phyloP scores from a whole-genome alignment of 2,113 vertebrate species.

The Amblyopsis rosae region DNA sequence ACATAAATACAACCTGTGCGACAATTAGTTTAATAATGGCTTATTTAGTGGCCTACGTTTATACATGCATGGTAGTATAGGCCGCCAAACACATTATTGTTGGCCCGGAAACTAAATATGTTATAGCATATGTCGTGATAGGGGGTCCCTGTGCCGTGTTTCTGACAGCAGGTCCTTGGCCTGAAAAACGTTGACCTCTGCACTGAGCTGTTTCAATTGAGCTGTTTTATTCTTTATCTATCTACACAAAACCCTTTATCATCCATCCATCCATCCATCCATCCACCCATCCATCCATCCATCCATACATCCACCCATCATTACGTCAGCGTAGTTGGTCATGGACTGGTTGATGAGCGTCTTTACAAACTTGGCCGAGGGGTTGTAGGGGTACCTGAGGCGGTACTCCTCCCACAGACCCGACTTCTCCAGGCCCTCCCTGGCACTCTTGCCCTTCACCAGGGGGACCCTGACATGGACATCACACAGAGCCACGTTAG shows the following conservation, averaged over 20 bases:
- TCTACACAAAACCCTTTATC: background rate
- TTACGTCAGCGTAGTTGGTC: conserved; percentile 64
- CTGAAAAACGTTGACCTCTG: too few relatives aligned
- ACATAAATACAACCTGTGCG: too few relatives aligned
- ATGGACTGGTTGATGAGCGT: conserved; percentile 24
- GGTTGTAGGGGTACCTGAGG: conserved; percentile 45
- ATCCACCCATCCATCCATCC: background rate
- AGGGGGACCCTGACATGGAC: conserved; percentile 50
- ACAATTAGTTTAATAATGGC: too few relatives aligned
- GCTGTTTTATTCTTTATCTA: background rate
- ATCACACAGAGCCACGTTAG: background rate
- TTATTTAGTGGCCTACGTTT: too few relatives aligned
- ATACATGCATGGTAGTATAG: too few relatives aligned
- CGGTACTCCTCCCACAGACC: conserved; percentile 57
- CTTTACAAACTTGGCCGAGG: conserved; percentile 42
- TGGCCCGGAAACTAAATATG: too few relatives aligned
- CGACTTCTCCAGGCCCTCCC: conserved; percentile 52
- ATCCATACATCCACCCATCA: background rate
- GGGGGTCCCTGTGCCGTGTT: too few relatives aligned
- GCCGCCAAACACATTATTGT: too few relatives aligned
- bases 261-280: background rate
- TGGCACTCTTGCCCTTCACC: conserved; percentile 56
- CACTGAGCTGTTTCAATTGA: too few relatives aligned
- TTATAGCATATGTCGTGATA: too few relatives aligned
- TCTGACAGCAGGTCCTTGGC: too few relatives aligned